phyloP scores from a whole-genome alignment of 2,888 invertebrate species.

The Drosophila mimica region DNA sequence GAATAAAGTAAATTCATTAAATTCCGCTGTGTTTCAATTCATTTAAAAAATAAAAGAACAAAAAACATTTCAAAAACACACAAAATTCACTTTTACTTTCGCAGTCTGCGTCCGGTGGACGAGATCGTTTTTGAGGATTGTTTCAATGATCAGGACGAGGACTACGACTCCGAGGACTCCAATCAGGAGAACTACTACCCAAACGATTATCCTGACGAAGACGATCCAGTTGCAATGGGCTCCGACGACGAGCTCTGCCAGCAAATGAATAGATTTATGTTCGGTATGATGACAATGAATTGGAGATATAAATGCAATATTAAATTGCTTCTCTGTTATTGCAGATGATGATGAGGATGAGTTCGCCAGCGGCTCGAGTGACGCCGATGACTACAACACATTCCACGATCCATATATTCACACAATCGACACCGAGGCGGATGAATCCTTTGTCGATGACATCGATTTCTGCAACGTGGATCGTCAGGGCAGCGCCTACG shows the following conservation, averaged over 20 bases:
- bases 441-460: slow-evolving; percentile 82
- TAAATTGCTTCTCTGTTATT: neutral
- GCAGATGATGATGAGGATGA: slow-evolving; percentile 70
- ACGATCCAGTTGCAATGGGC: slow-evolving; percentile 86
- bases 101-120: slow-evolving; percentile 80
- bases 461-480: slow-evolving; percentile 86
- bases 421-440: slow-evolving; percentile 83
- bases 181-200: slow-evolving; percentile 92
- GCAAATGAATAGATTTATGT: slow-evolving; percentile 86
- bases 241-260: slow-evolving; percentile 87
- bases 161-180: slow-evolving; percentile 89
- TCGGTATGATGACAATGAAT: slow-evolving; percentile 70
- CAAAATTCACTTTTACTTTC: slow-evolving; percentile 13
- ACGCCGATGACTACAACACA: slow-evolving; percentile 72
- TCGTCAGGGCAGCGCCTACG: slow-evolving; percentile 88
- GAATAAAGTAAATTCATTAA: slow-evolving; percentile 22
- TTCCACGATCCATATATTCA: slow-evolving; percentile 84
- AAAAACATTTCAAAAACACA: slow-evolving; percentile 3
- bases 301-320: neutral
- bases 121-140: slow-evolving; percentile 82
- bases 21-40: slow-evolving; percentile 30
- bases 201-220: slow-evolving; percentile 92
- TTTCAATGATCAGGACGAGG: slow-evolving; percentile 82
- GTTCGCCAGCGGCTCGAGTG: slow-evolving; percentile 67
- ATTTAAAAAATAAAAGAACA: neutral